Percentiles rank a stretch among this genome's conserved stretches.
These are phyloP conservation scores for Orcinus orca DNA, from an alignment of 2,113 vertebrate genomes.

Conservation along the genomic window DNA sequence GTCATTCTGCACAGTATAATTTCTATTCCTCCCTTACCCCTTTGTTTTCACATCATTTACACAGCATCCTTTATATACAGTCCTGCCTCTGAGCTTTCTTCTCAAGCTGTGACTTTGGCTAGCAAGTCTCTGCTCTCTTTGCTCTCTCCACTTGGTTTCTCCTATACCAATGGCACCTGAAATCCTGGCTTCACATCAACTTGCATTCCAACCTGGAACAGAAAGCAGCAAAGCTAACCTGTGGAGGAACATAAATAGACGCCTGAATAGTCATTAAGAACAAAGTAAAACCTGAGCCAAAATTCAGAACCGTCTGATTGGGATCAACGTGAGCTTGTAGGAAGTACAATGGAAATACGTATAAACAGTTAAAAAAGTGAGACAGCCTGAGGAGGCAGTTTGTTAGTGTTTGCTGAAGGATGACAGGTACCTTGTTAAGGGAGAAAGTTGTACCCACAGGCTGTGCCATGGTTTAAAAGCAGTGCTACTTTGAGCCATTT, in stretches of 20 bases:
- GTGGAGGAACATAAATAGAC: background rate
- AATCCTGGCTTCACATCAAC: background rate
- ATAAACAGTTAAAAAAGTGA: background rate
- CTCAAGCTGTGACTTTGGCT: background rate
- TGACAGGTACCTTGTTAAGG: background rate
- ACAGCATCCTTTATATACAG: background rate
- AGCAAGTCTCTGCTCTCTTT: background rate
- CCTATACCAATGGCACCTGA: background rate
- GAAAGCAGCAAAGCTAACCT: constrained; percentile 5
- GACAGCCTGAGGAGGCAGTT: background rate
- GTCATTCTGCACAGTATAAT: background rate
- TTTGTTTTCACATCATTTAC: constrained; percentile 2
- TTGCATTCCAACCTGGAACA: background rate
- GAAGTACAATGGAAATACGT: background rate
- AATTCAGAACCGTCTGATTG: background rate
- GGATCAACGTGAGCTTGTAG: background rate
- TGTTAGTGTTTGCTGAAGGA: background rate
- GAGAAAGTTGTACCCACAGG: background rate
- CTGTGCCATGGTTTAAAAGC: background rate
- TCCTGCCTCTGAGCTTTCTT: background rate
- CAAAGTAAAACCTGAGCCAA: background rate
- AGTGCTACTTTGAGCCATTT: background rate
- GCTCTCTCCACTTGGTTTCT: background rate
- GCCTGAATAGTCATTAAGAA: background rate
- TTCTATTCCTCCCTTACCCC: constrained; percentile 7